Evolutionary conservation across 2,888 invertebrate species (phyloP).

Genomic region (Esperia sulphurella): DNA sequence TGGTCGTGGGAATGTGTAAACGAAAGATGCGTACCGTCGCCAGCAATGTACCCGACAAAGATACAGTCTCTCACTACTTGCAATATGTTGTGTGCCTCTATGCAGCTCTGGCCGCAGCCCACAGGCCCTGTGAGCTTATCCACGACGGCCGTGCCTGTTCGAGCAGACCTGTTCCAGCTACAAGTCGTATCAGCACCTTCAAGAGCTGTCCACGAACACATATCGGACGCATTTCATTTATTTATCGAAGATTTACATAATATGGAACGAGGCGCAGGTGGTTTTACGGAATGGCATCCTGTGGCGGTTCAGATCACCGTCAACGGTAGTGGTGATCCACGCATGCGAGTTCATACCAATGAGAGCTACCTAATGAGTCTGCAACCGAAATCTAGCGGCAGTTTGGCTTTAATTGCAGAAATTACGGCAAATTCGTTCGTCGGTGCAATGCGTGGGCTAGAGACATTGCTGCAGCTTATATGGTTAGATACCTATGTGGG

Average conservation of each 20-base stretch:
- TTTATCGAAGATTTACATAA: constrained; percentile 65
- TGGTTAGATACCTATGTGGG: constrained; percentile 84
- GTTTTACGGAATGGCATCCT: constrained; percentile 57
- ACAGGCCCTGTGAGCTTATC: constrained; percentile 82
- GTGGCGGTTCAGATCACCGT: constrained; percentile 67
- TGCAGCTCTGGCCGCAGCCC: constrained; percentile 88
- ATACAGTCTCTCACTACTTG: constrained; percentile 83
- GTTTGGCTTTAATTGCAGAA: constrained; percentile 68
- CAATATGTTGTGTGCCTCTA: constrained; percentile 84
- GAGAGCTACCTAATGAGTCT: constrained; percentile 85
- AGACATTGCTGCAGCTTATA: constrained; percentile 86
- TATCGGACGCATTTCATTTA: constrained; percentile 64
- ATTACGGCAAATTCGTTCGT: constrained; percentile 84
- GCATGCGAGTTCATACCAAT: constrained; percentile 81
- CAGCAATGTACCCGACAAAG: constrained; percentile 36
- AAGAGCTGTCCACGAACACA: constrained; percentile 39
- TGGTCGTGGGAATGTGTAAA: constrained; percentile 89
- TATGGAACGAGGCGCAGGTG: constrained; percentile 48
- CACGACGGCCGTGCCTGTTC: constrained; percentile 80
- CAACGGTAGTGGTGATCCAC: constrained; percentile 64
- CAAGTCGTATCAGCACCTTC: constrained; percentile 50
- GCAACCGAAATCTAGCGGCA: constrained; percentile 57
- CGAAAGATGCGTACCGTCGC: constrained; percentile 81
- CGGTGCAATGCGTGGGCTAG: constrained; percentile 86
- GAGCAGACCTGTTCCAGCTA: constrained; percentile 72